phyloP scores from a whole-genome alignment of 2,888 invertebrate genomes.

The Chesias legatella region DNA sequence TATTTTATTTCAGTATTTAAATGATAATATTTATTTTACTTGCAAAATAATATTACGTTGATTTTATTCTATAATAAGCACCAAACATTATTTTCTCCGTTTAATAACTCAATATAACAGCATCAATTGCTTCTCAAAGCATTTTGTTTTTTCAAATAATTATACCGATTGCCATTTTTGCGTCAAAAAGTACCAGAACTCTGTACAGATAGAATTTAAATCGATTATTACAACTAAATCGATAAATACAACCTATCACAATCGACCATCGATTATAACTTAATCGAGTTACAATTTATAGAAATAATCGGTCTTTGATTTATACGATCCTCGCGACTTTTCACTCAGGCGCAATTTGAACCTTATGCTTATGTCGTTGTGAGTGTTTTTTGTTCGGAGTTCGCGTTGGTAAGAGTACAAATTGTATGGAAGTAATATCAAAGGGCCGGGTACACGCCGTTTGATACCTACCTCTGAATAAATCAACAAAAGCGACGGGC shows the following conservation, averaged over 20 bases:
- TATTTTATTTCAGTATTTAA: too few relatives aligned
- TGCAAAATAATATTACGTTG: too few relatives aligned
- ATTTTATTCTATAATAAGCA: too few relatives aligned
- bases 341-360: constrained; percentile 19
- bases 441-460: constrained; percentile 63
- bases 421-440: constrained; percentile 72
- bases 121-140: too few relatives aligned
- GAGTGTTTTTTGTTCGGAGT: constrained; percentile 30
- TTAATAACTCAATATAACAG: too few relatives aligned
- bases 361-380: constrained; percentile 23
- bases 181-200: not conserved
- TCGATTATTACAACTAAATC: constrained; percentile 29
- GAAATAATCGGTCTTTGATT: constrained; percentile 77
- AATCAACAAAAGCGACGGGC: constrained; percentile 79
- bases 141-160: too few relatives aligned
- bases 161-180: too few relatives aligned
- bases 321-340: constrained; percentile 48
- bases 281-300: constrained; percentile 78
- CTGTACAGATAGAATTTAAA: constrained; percentile 15
- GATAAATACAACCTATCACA: constrained; percentile 47
- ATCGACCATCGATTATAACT: constrained; percentile 72
- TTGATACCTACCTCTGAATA: constrained; percentile 72
- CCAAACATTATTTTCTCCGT: too few relatives aligned
- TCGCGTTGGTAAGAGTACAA: constrained; percentile 54
- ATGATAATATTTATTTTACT: too few relatives aligned